Evolutionary conservation across 2,113 vertebrate genomes (phyloP), one percentile per base, ranked within the genome.

Genomic region (Cercocebus atys): DNA sequence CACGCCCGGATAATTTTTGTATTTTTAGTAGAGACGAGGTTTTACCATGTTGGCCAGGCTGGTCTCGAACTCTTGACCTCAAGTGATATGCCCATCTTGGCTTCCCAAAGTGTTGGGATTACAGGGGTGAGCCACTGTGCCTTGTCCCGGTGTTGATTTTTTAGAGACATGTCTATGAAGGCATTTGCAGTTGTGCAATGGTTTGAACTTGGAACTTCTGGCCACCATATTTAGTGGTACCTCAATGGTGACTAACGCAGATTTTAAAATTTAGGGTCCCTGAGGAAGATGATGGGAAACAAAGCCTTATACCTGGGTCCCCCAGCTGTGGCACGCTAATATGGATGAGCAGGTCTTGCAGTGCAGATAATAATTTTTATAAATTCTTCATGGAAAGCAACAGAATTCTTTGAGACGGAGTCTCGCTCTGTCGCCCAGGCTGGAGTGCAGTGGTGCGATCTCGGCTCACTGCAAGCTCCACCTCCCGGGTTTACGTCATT

Each of bases 121-220:
- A 14, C 61, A 64, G 61, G 11, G 0, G 12, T 30, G 61, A 64
- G 61, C 61, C 2, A 14, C 6, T 6, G 6, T 30, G 5, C 27
- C 27, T 32, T 5, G 27, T 12, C 27, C 61, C 0, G 87, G 43
- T 57, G 76, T 27, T 94, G 17, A 82, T 84, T 96, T 78, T 95
- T 93, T 94, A 97, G 96, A 91, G 94, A 88, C 96, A 96, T 4
- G 30, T 66, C 93, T 95, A 87, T 84, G 90, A 86, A 86, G 75
- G 38, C 22, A 84, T 20, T 23, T 73, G 82, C 12, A 61, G 75
- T 18, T 57, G 10, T 40, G 52, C 17, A 61, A n/a, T 8, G 27
- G 57, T 47, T 23, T 82, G 73, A 66, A 32, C 43, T 50, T 13
- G 9, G 64, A 70, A 79, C 30, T 47, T 68, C 40, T 3, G 40